Evolutionary conservation across 2,797 vertebrate genomes (phyloP), one percentile per base, ranked within the genome.

Genomic region (Onychomys torridus): DNA sequence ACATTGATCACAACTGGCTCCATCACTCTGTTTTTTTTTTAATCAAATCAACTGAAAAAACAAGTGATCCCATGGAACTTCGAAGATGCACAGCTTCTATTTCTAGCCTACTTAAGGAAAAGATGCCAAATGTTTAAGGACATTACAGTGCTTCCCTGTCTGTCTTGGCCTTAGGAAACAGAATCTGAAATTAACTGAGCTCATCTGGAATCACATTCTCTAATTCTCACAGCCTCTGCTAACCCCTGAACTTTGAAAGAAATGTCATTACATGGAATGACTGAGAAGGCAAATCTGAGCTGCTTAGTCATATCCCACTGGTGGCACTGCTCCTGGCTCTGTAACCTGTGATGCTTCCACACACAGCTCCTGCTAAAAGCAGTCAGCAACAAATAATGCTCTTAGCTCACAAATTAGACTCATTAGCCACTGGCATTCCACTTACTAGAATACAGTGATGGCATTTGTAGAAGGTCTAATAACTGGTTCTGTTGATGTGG

Each of bases 231-330:
- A 95, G 93, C 46, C 82, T 94, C 90, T 92, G 86, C 57, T 89
- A 92, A 87, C 82, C 93, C 84, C 95, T 93, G 90, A 94, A 94
- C 93, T 96, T 96, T 95, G 93, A 83, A 95, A 85, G 96, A 96
- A 97, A 97, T 96, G 92, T 61, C 96, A 97, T 93, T 94, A 76
- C 43, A 25, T 17, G 59, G 82, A 77, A 89, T 2, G 1, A 76
- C 78, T 27, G 86, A 96, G 89, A 91, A 92, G 92, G 92, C 89
- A 67, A 92, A 93, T 89, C 57, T 40, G 81, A 97, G 92, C 61
- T 96, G 93, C 94, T 98, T 96, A 96, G 93, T 93, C 95, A 93
- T 86, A 95, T 79, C 94, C 96, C 90, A 76, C 91, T 78, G 93
- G 46, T 87, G 52, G 75, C 63, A 92, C 43, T 27, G 40, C 81